These are phyloP conservation scores for Kuschelorhynchus macadamiae DNA, from an alignment of 2,888 invertebrate genomes.

Conservation along the genomic window DNA sequence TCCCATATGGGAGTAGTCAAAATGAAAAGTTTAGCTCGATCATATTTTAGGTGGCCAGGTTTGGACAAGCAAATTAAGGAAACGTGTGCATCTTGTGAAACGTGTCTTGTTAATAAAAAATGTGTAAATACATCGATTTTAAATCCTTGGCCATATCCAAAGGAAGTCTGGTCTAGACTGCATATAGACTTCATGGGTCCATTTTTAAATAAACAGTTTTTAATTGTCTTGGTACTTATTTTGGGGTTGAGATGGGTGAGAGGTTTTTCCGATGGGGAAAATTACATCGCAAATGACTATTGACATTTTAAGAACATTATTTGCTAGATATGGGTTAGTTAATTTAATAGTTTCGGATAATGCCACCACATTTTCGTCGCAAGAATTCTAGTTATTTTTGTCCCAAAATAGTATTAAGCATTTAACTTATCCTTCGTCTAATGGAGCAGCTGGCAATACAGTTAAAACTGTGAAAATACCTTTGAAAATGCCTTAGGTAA, in stretches of 20 bases:
- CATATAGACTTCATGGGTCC: constrained; percentile 54
- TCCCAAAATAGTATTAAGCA: constrained; percentile 52
- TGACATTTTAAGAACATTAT: constrained; percentile 19
- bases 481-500: constrained; percentile 27
- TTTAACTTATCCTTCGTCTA: constrained; percentile 54
- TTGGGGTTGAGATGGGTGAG: constrained; percentile 54
- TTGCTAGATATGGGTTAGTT: constrained; percentile 38
- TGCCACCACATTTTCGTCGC: constrained; percentile 49
- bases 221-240: constrained; percentile 48
- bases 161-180: constrained; percentile 44
- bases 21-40: constrained; percentile 54
- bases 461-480: constrained; percentile 43
- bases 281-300: constrained; percentile 42
- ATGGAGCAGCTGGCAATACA: constrained; percentile 53
- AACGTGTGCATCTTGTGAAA: constrained; percentile 50
- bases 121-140: constrained; percentile 43
- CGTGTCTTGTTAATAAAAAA: constrained; percentile 42
- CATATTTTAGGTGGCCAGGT: constrained; percentile 57
- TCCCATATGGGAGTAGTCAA: constrained; percentile 56
- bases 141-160: constrained; percentile 49
- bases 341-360: constrained; percentile 51
- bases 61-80: constrained; percentile 54
- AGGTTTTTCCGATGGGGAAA: constrained; percentile 46
- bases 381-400: constrained; percentile 53
- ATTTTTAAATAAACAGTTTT: constrained; percentile 39